Base-by-base conservation (phyloP, 2,888 invertebrate species). In the Andrena chrysosceles region DNA sequence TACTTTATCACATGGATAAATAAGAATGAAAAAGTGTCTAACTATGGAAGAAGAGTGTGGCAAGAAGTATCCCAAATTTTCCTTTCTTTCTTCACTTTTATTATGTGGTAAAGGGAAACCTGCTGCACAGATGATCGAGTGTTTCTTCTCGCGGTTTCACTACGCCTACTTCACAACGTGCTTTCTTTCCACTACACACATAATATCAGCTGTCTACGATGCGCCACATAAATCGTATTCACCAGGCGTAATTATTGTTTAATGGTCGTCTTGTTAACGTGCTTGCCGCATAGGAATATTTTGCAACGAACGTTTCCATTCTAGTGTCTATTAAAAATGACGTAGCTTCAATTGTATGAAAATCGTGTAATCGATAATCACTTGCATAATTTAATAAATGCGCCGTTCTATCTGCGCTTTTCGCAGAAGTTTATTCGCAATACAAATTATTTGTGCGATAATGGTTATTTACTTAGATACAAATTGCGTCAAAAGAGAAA, bases 221-320 rank as follows among this genome's bases (percentile, higher is more conserved):
- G 33, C 26, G 33, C 16, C 23, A 10, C 20, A 20, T 52, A 63
- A 63, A 74, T 33, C 52, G 20, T 26, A 20, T 3, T n/a, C 33
- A 16, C 23, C 20, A 35, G 20, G 6, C 13, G 49, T 13, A 52
- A 63, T 77, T 74, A 74, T 56, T 56, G 13, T 77, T 63, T 33
- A 77, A 48, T 13, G 63, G 63, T 74, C 23, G 10, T 10, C 29
- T 8, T 8, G 42, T 23, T 10, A 42, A 29, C 31, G 13, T 7
- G 8, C n/a, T n/a, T n/a, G 62, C 74, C 52, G 42, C 13, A 3
- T 26, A 29, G 10, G 16, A 54, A 35, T 31, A 63, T 63, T 63
- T 63, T 63, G 29, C 31, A 64, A 64, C 33, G 23, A n/a, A 63
- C 16, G 23, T 54, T 62, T 76, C 20, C n/a, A 42, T 20, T 73